phyloP scores from a whole-genome alignment of 2,888 invertebrate genomes.

The Rhamphomyia laevipes region DNA sequence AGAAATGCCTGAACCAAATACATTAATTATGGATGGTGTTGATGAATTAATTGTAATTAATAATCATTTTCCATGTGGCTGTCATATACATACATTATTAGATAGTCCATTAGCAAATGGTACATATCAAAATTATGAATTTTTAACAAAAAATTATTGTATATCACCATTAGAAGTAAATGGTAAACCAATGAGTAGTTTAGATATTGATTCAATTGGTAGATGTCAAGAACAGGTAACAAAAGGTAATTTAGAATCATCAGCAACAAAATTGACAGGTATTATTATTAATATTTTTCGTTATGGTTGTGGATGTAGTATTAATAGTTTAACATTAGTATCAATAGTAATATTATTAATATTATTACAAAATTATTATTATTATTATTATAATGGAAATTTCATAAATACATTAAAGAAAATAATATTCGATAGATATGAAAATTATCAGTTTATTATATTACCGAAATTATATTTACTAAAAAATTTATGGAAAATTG shows the following conservation, averaged over 20 bases:
- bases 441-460: too few relatives aligned
- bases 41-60: constrained; percentile 57
- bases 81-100: constrained; percentile 65
- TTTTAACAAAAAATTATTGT: constrained; percentile 67
- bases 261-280: constrained; percentile 20
- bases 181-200: constrained; percentile 58
- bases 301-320: not conserved
- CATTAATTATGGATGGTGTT: constrained; percentile 59
- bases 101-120: constrained; percentile 63
- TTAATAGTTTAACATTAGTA: not conserved
- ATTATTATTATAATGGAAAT: too few relatives aligned
- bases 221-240: constrained; percentile 57
- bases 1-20: constrained; percentile 56
- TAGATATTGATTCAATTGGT: constrained; percentile 53
- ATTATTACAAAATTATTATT: too few relatives aligned
- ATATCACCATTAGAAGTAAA: constrained; percentile 77
- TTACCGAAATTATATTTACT: not conserved
- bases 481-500: too few relatives aligned
- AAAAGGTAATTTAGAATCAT: constrained; percentile 50
- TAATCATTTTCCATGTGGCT: constrained; percentile 82
- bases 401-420: too few relatives aligned
- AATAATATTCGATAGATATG: too few relatives aligned
- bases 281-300: not conserved
- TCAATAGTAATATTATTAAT: not conserved
- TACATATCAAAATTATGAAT: constrained; percentile 46